Evolutionary conservation across 1,140 invertebrate species (phyloP).

Genomic region (Pseudomyrmex gracilis): DNA sequence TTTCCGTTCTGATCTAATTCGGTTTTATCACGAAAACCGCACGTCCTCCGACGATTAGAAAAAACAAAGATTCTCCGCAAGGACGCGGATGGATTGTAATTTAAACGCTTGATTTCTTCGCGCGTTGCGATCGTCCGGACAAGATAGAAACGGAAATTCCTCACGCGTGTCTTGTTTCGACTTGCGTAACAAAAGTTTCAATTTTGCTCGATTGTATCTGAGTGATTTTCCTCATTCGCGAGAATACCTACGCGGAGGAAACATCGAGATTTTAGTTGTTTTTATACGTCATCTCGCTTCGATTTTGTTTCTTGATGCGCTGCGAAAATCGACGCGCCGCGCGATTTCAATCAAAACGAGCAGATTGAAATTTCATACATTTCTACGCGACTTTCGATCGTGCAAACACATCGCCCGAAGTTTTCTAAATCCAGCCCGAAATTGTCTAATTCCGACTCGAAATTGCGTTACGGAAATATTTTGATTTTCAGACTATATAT

Average conservation of each 20-base stretch:
- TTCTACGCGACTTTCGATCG: conserved; percentile 9
- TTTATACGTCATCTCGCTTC: too few relatives aligned
- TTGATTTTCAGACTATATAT: not conserved
- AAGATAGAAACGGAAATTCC: too few relatives aligned
- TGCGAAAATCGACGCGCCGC: not conserved
- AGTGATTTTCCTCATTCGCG: not conserved
- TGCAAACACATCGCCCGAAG: not conserved
- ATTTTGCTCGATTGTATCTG: too few relatives aligned
- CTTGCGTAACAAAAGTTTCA: too few relatives aligned
- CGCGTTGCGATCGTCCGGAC: not conserved
- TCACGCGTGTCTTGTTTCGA: too few relatives aligned
- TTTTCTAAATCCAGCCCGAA: not conserved
- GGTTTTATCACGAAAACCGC: conserved; percentile 62
- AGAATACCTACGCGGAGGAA: not conserved
- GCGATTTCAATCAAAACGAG: not conserved
- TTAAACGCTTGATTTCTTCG: not conserved
- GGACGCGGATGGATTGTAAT: not conserved
- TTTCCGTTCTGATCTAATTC: conserved; percentile 56
- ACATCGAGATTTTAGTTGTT: not conserved
- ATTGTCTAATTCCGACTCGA: not conserved
- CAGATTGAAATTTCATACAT: not conserved
- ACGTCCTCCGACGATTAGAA: conserved; percentile 57
- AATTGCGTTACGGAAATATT: conserved; percentile 22
- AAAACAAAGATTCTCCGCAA: conserved; percentile 32
- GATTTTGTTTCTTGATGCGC: not conserved